Evolutionary conservation across 2,113 vertebrate species (phyloP).

Genomic region (Mesembrinibis cayennensis): DNA sequence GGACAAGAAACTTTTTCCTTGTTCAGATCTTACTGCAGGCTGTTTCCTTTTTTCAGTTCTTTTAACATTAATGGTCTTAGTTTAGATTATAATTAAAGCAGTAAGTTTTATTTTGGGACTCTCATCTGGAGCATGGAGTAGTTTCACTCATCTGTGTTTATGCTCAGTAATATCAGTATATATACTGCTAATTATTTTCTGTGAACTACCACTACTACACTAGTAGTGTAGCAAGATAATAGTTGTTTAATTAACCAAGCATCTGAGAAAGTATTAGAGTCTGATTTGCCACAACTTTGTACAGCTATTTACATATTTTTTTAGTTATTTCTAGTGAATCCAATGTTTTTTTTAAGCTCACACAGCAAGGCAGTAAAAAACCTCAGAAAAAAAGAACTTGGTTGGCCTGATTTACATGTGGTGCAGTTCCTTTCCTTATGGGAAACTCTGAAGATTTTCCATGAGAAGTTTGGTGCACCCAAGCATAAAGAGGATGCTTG

Average conservation of each 20-base stretch:
- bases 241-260: neutral
- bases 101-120: neutral
- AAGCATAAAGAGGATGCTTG: fast-evolving
- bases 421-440: neutral
- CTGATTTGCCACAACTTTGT: neutral
- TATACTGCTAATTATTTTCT: neutral
- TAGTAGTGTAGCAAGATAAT: neutral
- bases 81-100: neutral
- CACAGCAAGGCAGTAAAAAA: neutral
- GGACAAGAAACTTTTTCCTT: neutral
- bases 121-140: neutral
- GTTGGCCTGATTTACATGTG: fast-evolving
- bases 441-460: neutral
- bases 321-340: neutral
- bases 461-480: neutral
- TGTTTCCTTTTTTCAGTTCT: neutral
- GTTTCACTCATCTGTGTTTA: neutral
- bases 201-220: neutral
- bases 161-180: neutral
- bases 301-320: neutral
- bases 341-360: neutral
- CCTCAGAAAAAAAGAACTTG: neutral
- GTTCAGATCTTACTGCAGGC: neutral
- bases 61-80: neutral
- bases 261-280: neutral